These are phyloP conservation scores for Gallinago media DNA, from an alignment of 2,113 vertebrate species.

Conservation along the genomic window DNA sequence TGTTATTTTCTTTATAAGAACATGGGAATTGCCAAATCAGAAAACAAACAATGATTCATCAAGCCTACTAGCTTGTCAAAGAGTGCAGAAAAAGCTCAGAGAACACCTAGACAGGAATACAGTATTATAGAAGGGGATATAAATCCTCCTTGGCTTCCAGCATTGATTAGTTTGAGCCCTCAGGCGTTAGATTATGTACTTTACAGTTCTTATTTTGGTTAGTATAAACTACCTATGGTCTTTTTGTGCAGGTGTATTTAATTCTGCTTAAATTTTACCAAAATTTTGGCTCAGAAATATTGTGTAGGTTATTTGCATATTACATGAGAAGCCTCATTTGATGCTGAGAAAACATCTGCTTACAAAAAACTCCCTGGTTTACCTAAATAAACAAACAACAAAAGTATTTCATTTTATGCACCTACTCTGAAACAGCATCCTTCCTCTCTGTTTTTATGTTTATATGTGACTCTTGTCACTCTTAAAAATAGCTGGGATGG, in stretches of 20 bases:
- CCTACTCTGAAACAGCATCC: neutral
- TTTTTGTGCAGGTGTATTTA: neutral
- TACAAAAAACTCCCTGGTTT: neutral
- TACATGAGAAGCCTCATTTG: neutral
- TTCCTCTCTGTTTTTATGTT: neutral
- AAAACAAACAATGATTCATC: constrained; percentile 56
- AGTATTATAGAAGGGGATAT: neutral
- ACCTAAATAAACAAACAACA: neutral
- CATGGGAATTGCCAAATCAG: constrained; percentile 52
- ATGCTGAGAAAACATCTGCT: neutral
- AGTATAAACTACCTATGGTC: neutral
- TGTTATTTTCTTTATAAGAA: constrained; percentile 41
- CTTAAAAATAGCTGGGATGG: neutral
- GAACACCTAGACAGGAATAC: constrained; percentile 1
- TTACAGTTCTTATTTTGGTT: neutral
- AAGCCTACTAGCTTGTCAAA: constrained; percentile 43
- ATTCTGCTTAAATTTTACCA: neutral
- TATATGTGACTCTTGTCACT: neutral
- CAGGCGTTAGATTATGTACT: neutral
- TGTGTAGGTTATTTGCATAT: neutral
- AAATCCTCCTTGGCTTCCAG: constrained; percentile 35
- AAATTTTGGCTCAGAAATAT: neutral
- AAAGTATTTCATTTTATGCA: neutral
- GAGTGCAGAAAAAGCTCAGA: constrained; percentile 34
- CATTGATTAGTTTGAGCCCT: constrained; percentile 44